These are phyloP conservation scores for Heliocidaris tuberculata DNA, from an alignment of 35 echinoderm and acorn worm genomes.

Conservation along the genomic window DNA sequence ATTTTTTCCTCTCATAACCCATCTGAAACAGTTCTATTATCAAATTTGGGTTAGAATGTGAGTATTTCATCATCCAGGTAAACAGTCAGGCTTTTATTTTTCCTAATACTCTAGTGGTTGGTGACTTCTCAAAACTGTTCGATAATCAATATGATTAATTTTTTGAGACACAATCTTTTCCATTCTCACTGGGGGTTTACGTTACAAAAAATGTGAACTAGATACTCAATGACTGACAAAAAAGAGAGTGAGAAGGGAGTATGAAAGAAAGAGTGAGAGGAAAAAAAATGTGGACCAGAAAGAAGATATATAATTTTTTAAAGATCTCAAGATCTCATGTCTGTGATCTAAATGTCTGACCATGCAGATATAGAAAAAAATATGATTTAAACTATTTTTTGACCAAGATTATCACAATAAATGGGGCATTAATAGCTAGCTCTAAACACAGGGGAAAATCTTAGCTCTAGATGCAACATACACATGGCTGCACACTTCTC, in stretches of 20 bases:
- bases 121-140: neutral
- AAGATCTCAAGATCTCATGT: too few species aligned
- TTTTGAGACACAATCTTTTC: neutral
- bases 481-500: neutral
- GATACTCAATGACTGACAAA: neutral
- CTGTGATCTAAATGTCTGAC: too few species aligned
- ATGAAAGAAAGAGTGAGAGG: neutral
- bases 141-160: conserved; percentile 19
- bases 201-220: neutral
- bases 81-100: neutral
- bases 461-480: neutral
- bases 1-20: neutral
- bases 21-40: neutral
- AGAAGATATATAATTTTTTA: neutral
- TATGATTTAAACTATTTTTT: neutral
- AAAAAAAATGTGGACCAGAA: neutral
- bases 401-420: neutral
- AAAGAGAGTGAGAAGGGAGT: neutral
- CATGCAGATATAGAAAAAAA: neutral
- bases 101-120: neutral
- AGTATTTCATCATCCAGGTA: neutral
- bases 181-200: neutral
- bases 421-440: neutral
- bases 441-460: neutral
- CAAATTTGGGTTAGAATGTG: neutral